Percentiles rank a stretch among this genome's conserved stretches.
Conservation (phyloP, 1,140 invertebrate genomes). For the Musca vetustissima region DNA sequence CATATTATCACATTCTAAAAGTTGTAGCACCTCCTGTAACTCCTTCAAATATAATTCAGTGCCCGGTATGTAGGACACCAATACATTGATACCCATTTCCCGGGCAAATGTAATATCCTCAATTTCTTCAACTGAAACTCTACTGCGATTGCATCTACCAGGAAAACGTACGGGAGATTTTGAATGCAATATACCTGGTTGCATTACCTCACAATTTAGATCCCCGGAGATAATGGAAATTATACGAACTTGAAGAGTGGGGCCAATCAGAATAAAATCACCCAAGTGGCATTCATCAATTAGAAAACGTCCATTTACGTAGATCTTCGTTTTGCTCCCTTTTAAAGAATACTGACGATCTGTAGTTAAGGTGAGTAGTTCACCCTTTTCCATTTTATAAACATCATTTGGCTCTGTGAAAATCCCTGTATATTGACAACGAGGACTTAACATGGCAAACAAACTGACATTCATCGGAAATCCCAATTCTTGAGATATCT, state of each 20-base stretch:
- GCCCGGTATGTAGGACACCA: slow-evolving; percentile 41
- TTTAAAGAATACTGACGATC: slow-evolving; percentile 36
- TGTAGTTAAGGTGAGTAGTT: slow-evolving; percentile 32
- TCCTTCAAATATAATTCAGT: slow-evolving; percentile 36
- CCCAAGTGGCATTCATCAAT: slow-evolving; percentile 31
- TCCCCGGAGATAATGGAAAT: slow-evolving; percentile 16
- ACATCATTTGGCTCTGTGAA: background rate
- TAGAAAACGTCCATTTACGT: slow-evolving; percentile 46
- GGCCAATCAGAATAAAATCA: slow-evolving; percentile 44
- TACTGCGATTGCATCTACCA: slow-evolving; percentile 32
- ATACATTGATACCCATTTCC: slow-evolving; percentile 45
- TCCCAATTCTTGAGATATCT: slow-evolving; percentile 38
- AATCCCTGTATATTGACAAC: slow-evolving; percentile 42
- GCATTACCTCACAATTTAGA: slow-evolving; percentile 38
- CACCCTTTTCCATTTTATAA: slow-evolving; percentile 26
- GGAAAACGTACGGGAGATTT: slow-evolving; percentile 46
- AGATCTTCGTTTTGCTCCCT: slow-evolving; percentile 31
- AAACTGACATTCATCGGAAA: slow-evolving; percentile 46
- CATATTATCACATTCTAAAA: slow-evolving; percentile 39
- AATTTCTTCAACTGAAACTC: slow-evolving; percentile 44
- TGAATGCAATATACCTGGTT: slow-evolving; percentile 33
- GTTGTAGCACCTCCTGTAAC: slow-evolving; percentile 32
- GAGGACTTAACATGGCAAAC: slow-evolving; percentile 42
- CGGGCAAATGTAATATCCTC: slow-evolving; percentile 49
- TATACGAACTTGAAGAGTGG: slow-evolving; percentile 43